Evolutionary conservation across 2,888 invertebrate species (phyloP).

Genomic region (Aporophyla nigra): DNA sequence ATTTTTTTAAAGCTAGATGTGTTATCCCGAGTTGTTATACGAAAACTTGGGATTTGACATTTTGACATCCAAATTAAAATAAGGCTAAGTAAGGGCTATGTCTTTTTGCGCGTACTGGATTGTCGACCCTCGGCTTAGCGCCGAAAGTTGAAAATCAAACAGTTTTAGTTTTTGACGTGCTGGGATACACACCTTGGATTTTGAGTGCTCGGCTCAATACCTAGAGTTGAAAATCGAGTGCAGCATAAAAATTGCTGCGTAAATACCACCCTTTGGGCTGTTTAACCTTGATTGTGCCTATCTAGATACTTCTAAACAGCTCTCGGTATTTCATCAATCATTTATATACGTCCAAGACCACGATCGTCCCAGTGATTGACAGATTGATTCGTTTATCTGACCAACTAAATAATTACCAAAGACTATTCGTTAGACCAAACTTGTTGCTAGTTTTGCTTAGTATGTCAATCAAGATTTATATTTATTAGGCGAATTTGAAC

Average conservation of each 20-base stretch:
- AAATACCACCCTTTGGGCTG: too few relatives aligned
- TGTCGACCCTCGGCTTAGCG: background rate
- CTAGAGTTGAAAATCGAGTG: background rate
- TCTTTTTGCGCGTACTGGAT: background rate
- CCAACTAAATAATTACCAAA: slow-evolving; percentile 21
- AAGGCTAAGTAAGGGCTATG: background rate
- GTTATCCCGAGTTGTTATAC: background rate
- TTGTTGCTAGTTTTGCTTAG: slow-evolving; percentile 59
- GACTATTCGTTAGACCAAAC: slow-evolving; percentile 56
- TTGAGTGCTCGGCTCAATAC: background rate
- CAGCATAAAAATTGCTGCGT: too few relatives aligned
- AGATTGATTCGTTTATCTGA: slow-evolving; percentile 9
- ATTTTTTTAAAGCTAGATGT: background rate
- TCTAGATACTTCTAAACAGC: too few relatives aligned
- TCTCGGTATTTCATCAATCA: background rate
- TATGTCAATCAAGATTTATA: slow-evolving; percentile 42
- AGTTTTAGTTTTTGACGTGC: background rate
- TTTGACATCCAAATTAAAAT: background rate
- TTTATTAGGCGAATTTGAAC: slow-evolving; percentile 35
- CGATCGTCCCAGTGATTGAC: background rate
- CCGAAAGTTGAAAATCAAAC: background rate
- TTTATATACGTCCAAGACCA: background rate
- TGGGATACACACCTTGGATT: background rate
- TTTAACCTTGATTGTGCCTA: too few relatives aligned
- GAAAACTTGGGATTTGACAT: background rate